Conservation (phyloP, 2,113 vertebrate species). For the Tragelaphus imberbis region DNA sequence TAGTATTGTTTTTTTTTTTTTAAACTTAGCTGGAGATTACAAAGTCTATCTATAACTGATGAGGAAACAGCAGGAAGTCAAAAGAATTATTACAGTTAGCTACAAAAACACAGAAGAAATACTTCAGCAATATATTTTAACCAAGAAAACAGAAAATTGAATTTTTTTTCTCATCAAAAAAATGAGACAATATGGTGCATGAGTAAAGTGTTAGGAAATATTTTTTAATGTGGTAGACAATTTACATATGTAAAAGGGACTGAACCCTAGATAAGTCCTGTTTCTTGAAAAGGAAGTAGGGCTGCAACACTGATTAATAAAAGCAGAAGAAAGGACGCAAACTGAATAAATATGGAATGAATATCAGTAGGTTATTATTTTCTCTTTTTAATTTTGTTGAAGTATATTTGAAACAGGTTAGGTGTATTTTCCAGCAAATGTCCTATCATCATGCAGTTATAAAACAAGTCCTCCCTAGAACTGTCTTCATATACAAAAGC, state of each 20-base stretch:
- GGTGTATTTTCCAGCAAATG: neutral
- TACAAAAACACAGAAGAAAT: conserved; percentile 12
- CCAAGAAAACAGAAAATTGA: neutral
- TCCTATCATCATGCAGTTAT: neutral
- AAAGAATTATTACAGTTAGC: neutral
- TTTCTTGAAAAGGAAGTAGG: neutral
- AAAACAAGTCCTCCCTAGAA: neutral
- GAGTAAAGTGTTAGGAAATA: neutral
- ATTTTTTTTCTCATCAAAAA: neutral
- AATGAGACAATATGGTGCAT: neutral
- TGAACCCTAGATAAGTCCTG: neutral
- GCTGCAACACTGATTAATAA: neutral
- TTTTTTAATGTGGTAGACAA: neutral
- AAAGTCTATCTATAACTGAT: neutral
- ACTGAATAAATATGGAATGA: neutral
- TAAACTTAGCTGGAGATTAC: neutral
- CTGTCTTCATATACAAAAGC: neutral
- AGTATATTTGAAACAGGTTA: neutral
- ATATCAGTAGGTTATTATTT: neutral
- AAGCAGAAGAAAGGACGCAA: neutral
- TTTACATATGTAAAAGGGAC: neutral
- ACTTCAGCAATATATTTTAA: neutral
- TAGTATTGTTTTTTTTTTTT: neutral
- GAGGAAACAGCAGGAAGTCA: conserved; percentile 29
- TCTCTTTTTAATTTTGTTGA: neutral